Evolutionary conservation across 2,888 invertebrate genomes (phyloP), one percentile per base, ranked within the genome.

Genomic region (Crepidodera aurea): DNA sequence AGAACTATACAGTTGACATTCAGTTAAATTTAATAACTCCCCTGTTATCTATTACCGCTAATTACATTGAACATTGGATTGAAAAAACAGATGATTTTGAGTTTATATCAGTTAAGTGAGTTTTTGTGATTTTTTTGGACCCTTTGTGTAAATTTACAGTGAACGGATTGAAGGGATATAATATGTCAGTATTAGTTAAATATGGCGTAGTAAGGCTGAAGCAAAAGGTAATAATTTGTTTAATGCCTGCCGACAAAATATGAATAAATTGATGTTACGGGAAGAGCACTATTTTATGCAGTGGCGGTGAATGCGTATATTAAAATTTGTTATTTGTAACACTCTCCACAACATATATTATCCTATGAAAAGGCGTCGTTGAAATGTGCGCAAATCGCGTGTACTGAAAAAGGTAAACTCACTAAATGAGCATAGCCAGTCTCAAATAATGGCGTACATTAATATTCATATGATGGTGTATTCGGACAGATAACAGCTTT

Each of bases 391-490:
- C 57, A 64, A 64, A 62, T 66, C 64, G 64, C 62, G 64, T 59
- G 62, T 57, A 44, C 57, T 60, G 54, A 59, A 66, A 66, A 66
- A 66, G 56, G 66, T 66, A 64, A 65, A 63, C 62, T 67, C 64
- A 55, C 66, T 66, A 69, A 71, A 71, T 71, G 69, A 65, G 64
- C 69, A 71, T 65, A 71, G 64, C 69, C 70, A 69, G 69, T 68
- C 71, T 67, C 71, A 67, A 71, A 71, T 68, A 70, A 69, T 68
- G 68, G 67, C 58, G 58, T 64, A 66, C 69, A 74, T 74, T 74
- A 74, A 73, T 73, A 74, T 74, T 74, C 73, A 74, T 74, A 69
- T 67, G 67, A 64, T 70, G 70, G 68, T 71, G 70, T 69, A 73
- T 68, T 71, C 70, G 72, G 72, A 67, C 71, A 73, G 69, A 72